Evolutionary conservation across 2,113 vertebrate genomes (phyloP).

Genomic region (Rhegmatorhina hoffmannsi): DNA sequence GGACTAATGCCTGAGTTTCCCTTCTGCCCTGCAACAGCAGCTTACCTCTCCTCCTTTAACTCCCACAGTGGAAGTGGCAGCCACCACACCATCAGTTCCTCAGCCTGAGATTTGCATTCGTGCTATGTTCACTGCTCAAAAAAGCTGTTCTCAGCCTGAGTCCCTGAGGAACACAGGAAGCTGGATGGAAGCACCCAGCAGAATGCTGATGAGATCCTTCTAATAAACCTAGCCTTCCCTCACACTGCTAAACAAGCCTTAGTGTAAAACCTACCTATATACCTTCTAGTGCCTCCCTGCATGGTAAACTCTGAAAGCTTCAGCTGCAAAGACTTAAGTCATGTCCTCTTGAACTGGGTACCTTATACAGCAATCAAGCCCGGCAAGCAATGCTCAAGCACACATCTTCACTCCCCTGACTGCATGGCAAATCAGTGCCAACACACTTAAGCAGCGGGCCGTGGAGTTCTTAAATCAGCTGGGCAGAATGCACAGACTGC

Average conservation of each 20-base stretch:
- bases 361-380: not conserved
- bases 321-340: not conserved
- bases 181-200: not conserved
- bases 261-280: not conserved
- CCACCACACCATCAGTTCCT: not conserved
- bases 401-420: not conserved
- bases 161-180: not conserved
- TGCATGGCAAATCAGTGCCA: not conserved
- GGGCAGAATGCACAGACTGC: not conserved
- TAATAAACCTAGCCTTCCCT: not conserved
- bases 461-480: not conserved
- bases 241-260: not conserved
- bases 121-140: not conserved
- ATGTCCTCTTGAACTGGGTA: not conserved
- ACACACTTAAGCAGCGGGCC: not conserved
- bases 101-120: not conserved
- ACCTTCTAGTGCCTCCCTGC: not conserved
- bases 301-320: not conserved
- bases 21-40: not conserved
- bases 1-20: not conserved
- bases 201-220: not conserved
- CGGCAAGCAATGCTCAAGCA: not conserved
- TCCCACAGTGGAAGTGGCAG: not conserved
- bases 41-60: not conserved
- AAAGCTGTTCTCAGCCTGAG: not conserved